Base-by-base conservation (phyloP, 2,113 vertebrate genomes). In the Hystrix brachyura region DNA sequence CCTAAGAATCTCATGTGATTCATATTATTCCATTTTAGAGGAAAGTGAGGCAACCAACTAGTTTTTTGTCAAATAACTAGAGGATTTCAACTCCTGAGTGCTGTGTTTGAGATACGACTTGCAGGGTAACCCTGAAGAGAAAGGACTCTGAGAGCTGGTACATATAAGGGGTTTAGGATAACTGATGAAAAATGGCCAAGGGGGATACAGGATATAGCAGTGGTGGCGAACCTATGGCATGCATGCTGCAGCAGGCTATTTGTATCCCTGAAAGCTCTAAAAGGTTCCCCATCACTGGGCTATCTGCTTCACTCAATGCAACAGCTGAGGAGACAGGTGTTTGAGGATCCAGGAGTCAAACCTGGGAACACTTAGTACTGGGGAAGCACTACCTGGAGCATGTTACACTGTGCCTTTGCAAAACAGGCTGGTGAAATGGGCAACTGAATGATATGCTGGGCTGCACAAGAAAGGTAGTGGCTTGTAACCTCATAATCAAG, bases 171-270 rank as follows among this genome's bases (percentile, higher is more conserved):
- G 84, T 25, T 1, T 7, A 72, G 81, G 13, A 29, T 29, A 91
- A 64, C 7, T 59, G 48, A 34, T 7, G 7, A 48, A 48, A 72
- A 80, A 55, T 62, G 71, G 43, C 60, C 64, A 69, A 21, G 34
- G 0, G 4, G 1, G 2, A 0, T 1, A 11, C 23, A 46, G 0
- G 43, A 9, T 82, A 38, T 3, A 15, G 43, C 12, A 32, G 46
- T 51, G 27, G 27, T 32, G 46, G 14, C 27, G 17, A 17, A 32
- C 6, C 46, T 51, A 3, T 32, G 46, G 46, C 43, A 78, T 7
- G 7, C 74, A 51, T 51, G 43, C 46, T 51, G 46, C 46, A 15
- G 27, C 0, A 7, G 74, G 46, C 27, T 78, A 43, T 46, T 15
- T 51, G 27, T 9, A 32, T 29, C 74, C 29, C 46, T 29, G 46